A percentile compares a stretch with the other conserved stretches of the same genome.
phyloP scores from a whole-genome alignment of 2,888 invertebrate species.

The Proisotoma minuta region DNA sequence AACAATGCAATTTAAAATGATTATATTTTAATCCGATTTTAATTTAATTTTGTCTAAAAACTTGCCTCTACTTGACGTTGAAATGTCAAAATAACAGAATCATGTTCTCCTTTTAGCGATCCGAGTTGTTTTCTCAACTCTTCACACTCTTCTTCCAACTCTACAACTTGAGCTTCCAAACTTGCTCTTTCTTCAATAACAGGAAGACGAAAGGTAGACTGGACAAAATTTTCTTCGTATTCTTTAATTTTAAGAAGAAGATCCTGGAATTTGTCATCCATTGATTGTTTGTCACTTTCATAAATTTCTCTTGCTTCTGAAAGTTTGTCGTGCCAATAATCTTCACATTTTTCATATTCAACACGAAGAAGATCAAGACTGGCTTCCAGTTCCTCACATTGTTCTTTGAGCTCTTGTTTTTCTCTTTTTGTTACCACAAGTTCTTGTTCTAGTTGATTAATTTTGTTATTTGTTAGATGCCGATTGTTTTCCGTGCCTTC shows the following conservation, averaged over 20 bases:
- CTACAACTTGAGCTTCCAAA: slow-evolving; percentile 62
- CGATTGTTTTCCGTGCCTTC: not conserved
- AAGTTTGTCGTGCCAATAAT: slow-evolving; percentile 76
- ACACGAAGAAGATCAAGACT: slow-evolving; percentile 68
- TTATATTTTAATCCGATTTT: slow-evolving; percentile 7
- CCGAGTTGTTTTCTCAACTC: slow-evolving; percentile 53
- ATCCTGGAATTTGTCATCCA: slow-evolving; percentile 64
- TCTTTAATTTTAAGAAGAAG: slow-evolving; percentile 70
- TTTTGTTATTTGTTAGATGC: too few relatives aligned
- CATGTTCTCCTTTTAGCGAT: slow-evolving; percentile 43
- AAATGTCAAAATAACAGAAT: slow-evolving; percentile 31
- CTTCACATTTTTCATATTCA: slow-evolving; percentile 80
- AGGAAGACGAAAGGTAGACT: slow-evolving; percentile 56
- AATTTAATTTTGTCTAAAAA: slow-evolving; percentile 15
- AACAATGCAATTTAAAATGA: not conserved
- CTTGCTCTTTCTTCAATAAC: slow-evolving; percentile 72
- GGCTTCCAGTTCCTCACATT: slow-evolving; percentile 64
- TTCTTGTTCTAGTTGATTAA: slow-evolving; percentile 41
- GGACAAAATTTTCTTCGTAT: slow-evolving; percentile 68
- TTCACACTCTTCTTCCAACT: slow-evolving; percentile 66
- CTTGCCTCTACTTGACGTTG: slow-evolving; percentile 35
- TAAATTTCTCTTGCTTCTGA: slow-evolving; percentile 70
- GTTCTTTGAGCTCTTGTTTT: slow-evolving; percentile 53
- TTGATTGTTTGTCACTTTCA: slow-evolving; percentile 56
- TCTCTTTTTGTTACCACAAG: slow-evolving; percentile 46